These are phyloP conservation scores for Anser brachyrhynchus DNA, from an alignment of 2,113 vertebrate genomes.

Conservation along the genomic window DNA sequence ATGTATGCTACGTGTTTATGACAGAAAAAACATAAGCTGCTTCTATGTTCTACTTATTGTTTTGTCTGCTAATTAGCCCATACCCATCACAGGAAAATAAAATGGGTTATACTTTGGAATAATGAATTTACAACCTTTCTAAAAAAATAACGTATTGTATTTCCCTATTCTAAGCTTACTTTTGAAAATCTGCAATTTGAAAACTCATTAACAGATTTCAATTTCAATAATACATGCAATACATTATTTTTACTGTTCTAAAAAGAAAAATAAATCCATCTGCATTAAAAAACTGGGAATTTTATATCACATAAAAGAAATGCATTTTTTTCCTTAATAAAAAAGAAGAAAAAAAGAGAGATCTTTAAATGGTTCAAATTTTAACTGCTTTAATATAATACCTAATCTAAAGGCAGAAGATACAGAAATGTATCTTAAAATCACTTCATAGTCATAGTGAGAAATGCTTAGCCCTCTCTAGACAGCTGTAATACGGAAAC, in stretches of 20 bases:
- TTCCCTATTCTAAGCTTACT: background rate
- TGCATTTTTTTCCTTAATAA: background rate
- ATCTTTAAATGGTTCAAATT: background rate
- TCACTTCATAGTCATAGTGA: background rate
- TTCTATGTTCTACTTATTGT: background rate
- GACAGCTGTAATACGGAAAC: background rate
- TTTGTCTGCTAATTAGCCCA: background rate
- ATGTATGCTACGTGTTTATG: background rate
- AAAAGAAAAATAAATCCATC: background rate
- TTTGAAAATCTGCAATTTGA: background rate
- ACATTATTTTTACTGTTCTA: background rate
- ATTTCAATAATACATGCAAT: background rate
- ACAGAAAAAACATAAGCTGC: background rate
- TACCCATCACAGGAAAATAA: background rate
- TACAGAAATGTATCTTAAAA: slow-evolving; percentile 20
- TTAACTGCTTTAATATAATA: background rate
- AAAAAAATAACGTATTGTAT: background rate
- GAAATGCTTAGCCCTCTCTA: background rate
- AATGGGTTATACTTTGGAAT: background rate
- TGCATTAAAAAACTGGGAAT: background rate
- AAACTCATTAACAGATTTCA: background rate
- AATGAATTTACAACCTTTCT: background rate
- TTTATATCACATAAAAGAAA: background rate
- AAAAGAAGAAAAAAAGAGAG: background rate
- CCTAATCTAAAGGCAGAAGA: slow-evolving; percentile 21